phyloP scores from a whole-genome alignment of 2,888 invertebrate species.

The Andrena praecox region DNA sequence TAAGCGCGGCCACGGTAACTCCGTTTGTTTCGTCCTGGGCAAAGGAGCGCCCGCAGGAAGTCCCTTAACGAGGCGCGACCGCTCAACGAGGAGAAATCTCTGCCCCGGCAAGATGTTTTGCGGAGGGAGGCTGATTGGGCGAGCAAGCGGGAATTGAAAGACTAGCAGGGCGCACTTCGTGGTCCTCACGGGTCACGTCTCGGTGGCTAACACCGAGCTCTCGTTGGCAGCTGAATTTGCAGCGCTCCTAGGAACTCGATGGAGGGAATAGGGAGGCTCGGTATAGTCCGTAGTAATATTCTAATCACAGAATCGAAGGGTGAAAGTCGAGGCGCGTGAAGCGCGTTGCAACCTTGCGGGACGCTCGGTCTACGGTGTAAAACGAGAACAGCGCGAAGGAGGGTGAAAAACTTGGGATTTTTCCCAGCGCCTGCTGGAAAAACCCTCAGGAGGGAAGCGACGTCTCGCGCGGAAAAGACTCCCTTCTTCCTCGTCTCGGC shows the following conservation, averaged over 20 bases:
- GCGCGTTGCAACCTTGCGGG: background rate
- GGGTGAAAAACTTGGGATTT: slow-evolving; percentile 56
- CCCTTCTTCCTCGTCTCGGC: background rate
- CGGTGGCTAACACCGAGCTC: too few relatives aligned
- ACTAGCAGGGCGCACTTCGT: background rate
- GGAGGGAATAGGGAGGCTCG: too few relatives aligned
- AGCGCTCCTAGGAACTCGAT: too few relatives aligned
- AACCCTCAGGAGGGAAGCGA: background rate
- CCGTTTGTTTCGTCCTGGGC: slow-evolving; percentile 39
- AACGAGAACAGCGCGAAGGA: background rate
- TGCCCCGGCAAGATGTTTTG: background rate
- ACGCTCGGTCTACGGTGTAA: background rate
- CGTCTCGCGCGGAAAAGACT: background rate
- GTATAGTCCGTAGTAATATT: background rate
- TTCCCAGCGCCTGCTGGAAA: slow-evolving; percentile 41
- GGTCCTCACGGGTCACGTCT: too few relatives aligned
- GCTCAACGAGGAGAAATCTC: slow-evolving; percentile 28
- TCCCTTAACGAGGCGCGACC: slow-evolving; percentile 43
- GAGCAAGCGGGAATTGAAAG: slow-evolving; percentile 1
- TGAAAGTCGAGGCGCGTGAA: background rate
- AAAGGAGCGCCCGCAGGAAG: slow-evolving; percentile 31
- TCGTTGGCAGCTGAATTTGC: too few relatives aligned
- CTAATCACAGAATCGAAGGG: background rate
- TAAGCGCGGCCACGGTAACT: slow-evolving; percentile 45
- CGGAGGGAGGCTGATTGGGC: background rate